Evolutionary conservation across 1,140 invertebrate species (phyloP), one percentile per base, ranked within the genome.

Genomic region (Lepidurus couesii): DNA sequence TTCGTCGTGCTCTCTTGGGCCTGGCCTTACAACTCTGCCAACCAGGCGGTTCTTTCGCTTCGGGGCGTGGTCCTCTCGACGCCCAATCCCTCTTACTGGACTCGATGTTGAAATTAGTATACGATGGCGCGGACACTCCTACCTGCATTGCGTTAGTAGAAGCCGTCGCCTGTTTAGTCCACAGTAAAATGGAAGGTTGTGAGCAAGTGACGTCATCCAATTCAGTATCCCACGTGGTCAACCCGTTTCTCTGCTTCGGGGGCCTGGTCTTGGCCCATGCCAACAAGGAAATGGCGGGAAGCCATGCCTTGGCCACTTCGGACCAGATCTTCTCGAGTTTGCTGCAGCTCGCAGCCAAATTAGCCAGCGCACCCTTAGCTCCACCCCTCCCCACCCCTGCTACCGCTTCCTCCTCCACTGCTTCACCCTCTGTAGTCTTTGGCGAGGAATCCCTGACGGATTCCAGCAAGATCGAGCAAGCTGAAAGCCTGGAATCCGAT

Each of bases 51-150:
- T 89, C 92, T 7, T 89, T 94, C 24, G 88, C 89, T 42, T 87
- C 88, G 42, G 88, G 89, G 78, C 88, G 90, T 80, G 93, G 93
- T n/a, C 92, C 93, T 16, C 85, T 94, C 8, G 93, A 95, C 87
- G 92, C 91, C 1, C 93, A 95, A 83, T 91, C 89, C 82, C 90
- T 90, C 81, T 86, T 95, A 73, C 86, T 94, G 53, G 90, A 90
- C 16, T 88, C 90, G 42, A 83, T 93, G 43, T 83, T 91, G 0
- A 87, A 89, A 83, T 84, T 92, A 16, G 13, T 65, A 21, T 65
- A 65, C 53, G 53, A 65, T 1, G 53, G 53, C 1, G 53, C 53
- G 9, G 53, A 65, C 53, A 65, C 53, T 13, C 53, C 53, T 9
- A 65, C 53, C 21, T 65, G 53, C 13, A 65, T 65, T 7, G 53